Percentiles rank a stretch among this genome's conserved stretches.
Evolutionary conservation across 2,113 vertebrate genomes (phyloP).

Genomic region (Brienomyrus longianalis): DNA sequence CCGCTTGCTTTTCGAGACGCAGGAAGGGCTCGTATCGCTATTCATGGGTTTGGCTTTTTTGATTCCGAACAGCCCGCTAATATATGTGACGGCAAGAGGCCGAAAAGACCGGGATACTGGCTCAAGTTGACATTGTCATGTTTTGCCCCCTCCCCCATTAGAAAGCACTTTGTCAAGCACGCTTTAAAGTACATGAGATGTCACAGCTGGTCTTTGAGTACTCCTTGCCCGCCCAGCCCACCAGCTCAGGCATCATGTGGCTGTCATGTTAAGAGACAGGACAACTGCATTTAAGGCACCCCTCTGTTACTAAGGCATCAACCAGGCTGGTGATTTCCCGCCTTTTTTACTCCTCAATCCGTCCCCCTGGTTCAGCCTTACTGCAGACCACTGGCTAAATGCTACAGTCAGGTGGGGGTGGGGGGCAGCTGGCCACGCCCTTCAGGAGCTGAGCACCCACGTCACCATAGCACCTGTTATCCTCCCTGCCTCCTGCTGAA

Average conservation of each 20-base stretch:
- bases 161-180: not conserved
- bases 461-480: constrained; percentile 29
- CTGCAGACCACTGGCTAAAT: not conserved
- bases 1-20: not conserved
- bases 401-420: not conserved
- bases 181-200: not conserved
- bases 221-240: not conserved
- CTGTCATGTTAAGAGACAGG: constrained; percentile 33
- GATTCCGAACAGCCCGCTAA: not conserved
- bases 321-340: not conserved
- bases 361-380: not conserved
- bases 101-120: not conserved
- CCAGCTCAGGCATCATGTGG: not conserved
- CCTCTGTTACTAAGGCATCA: not conserved
- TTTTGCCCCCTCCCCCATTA: not conserved
- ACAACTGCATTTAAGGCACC: constrained; percentile 33
- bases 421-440: not conserved
- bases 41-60: not conserved
- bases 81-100: not conserved
- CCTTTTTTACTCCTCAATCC: not conserved
- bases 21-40: not conserved
- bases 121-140: not conserved
- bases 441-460: constrained; percentile 10
- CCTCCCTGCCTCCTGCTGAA: constrained; percentile 30
- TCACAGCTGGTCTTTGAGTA: not conserved